Evolutionary conservation across 35 echinoderm and acorn worm genomes (phyloP).

Genomic region (Holothuria glaberrima): DNA sequence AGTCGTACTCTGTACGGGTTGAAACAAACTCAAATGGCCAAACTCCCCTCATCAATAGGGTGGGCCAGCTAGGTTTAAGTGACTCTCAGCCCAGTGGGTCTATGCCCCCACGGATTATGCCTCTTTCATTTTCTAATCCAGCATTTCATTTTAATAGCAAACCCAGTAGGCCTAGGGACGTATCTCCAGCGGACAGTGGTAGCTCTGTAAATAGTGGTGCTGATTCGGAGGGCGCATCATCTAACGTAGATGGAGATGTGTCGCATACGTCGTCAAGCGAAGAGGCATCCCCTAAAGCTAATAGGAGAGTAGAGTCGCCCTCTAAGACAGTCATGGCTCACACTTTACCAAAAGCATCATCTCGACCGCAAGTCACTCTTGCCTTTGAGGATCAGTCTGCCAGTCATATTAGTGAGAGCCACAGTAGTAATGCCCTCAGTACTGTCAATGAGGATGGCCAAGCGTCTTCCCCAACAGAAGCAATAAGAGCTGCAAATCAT

Average conservation of each 20-base stretch:
- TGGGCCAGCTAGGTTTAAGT: constrained; percentile 9
- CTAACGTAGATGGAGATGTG: constrained; percentile 78
- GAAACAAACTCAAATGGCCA: constrained; percentile 56
- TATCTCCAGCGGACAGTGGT: constrained; percentile 69
- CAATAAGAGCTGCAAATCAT: constrained; percentile 74
- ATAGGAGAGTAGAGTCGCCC: constrained; percentile 25
- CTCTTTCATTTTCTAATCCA: constrained; percentile 94
- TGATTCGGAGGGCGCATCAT: constrained; percentile 66
- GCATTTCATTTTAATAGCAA: constrained; percentile 78
- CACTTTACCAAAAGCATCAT: constrained; percentile 85
- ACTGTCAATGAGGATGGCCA: constrained; percentile 50
- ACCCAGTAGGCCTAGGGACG: constrained; percentile 62
- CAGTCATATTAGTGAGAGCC: constrained; percentile 60
- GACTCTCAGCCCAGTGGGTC: constrained; percentile 1
- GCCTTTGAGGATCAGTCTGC: constrained; percentile 53
- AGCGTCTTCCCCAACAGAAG: constrained; percentile 73
- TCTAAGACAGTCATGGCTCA: constrained; percentile 48
- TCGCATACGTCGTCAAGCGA: constrained; percentile 82
- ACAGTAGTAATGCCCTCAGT: constrained; percentile 66
- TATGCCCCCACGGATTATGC: constrained; percentile 40
- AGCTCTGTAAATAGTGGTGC: constrained; percentile 82
- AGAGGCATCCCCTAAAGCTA: constrained; percentile 64
- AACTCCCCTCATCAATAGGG: neutral
- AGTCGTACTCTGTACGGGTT: constrained; percentile 59
- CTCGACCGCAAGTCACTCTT: constrained; percentile 71